Conservation (phyloP, 1,140 invertebrate genomes). For the Solenopsis invicta region DNA sequence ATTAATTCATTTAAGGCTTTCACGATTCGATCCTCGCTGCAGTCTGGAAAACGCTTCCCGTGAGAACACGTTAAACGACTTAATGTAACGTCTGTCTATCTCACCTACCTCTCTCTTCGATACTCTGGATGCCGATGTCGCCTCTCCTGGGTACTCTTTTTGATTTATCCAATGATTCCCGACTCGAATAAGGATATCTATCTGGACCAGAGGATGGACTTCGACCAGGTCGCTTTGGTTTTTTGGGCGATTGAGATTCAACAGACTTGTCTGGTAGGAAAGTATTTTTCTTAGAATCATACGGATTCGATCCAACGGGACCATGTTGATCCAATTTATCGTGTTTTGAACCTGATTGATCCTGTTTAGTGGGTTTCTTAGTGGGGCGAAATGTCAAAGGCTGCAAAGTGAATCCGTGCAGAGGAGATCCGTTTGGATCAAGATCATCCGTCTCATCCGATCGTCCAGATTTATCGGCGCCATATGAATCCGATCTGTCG, state of each 20-base stretch:
- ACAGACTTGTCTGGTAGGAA: not conserved
- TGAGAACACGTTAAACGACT: constrained; percentile 13
- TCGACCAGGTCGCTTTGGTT: not conserved
- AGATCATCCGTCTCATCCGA: constrained; percentile 1
- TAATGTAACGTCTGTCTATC: not conserved
- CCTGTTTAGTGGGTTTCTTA: not conserved
- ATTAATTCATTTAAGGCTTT: constrained; percentile 92
- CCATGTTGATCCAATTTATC: not conserved
- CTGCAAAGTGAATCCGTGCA: too few relatives aligned
- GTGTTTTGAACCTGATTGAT: not conserved
- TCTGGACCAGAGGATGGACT: not conserved
- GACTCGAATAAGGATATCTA: constrained; percentile 1
- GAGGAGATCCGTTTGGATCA: not conserved
- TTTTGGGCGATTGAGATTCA: not conserved
- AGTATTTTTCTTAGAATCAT: not conserved
- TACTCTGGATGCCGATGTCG: constrained; percentile 91
- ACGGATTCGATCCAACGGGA: too few relatives aligned
- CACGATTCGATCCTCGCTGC: constrained; percentile 88
- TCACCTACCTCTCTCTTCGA: constrained; percentile 89
- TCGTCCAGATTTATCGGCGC: not conserved
- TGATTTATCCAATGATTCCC: not conserved
- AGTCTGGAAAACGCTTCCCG: constrained; percentile 83
- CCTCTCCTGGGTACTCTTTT: constrained; percentile 87
- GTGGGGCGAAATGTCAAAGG: not conserved
- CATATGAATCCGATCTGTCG: not conserved